Evolutionary conservation across 2,113 vertebrate genomes (phyloP).

Genomic region (Anoplopoma fimbria): DNA sequence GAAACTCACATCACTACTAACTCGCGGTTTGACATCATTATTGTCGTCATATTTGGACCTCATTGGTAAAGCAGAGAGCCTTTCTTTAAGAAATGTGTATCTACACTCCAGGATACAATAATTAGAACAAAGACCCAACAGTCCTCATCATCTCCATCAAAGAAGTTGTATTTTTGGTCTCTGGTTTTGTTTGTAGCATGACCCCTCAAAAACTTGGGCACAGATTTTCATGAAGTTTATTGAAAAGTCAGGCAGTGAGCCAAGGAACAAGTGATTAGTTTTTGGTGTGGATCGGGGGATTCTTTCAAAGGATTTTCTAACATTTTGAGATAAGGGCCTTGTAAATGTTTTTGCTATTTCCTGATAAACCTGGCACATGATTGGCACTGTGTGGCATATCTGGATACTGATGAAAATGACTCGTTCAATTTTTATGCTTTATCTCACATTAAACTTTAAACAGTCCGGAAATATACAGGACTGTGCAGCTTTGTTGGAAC

Average conservation of each 20-base stretch:
- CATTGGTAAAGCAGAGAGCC: not conserved
- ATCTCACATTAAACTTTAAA: not conserved
- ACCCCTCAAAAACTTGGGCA: not conserved
- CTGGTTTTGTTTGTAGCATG: not conserved
- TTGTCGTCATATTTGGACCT: not conserved
- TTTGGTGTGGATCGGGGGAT: not conserved
- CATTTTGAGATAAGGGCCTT: slow-evolving; percentile 18
- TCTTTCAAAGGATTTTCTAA: too few relatives aligned
- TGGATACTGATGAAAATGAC: not conserved
- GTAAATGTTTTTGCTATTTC: not conserved
- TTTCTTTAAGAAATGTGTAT: not conserved
- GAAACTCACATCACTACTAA: not conserved
- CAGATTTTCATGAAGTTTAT: not conserved
- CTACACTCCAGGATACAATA: too few relatives aligned
- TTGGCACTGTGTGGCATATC: not conserved
- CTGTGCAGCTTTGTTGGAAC: not conserved
- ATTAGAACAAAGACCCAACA: too few relatives aligned
- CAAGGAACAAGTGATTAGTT: not conserved
- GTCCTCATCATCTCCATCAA: not conserved
- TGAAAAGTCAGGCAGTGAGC: slow-evolving; percentile 2
- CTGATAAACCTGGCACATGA: not conserved
- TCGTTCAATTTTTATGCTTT: not conserved
- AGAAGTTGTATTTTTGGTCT: not conserved
- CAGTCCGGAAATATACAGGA: not conserved
- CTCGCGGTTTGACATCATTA: not conserved